phyloP scores from a whole-genome alignment of 2,888 invertebrate species.

The Eumerus sabulonum region DNA sequence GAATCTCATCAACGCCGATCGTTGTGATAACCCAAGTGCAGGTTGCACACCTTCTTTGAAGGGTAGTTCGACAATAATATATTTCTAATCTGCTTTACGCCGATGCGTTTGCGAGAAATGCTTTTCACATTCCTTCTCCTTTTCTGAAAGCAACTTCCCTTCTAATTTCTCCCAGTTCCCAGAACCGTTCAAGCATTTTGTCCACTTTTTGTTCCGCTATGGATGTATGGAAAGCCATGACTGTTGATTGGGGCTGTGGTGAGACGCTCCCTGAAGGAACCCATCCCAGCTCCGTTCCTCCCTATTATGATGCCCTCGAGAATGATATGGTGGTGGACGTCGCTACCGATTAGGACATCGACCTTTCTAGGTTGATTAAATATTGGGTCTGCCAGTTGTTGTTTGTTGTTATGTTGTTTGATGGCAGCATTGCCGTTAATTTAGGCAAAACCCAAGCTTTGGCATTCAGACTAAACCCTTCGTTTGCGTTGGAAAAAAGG shows the following conservation, averaged over 20 bases:
- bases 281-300: not conserved
- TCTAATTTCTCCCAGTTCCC: not conserved
- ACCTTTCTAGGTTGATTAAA: not conserved
- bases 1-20: not conserved
- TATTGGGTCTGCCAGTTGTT: not conserved
- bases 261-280: not conserved
- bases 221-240: not conserved
- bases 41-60: not conserved
- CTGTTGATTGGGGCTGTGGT: not conserved
- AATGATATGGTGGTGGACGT: not conserved
- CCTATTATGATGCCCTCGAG: not conserved
- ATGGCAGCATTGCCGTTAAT: no score
- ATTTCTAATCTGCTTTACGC: not conserved
- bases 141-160: not conserved
- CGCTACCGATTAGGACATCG: not conserved
- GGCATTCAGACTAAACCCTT: no score
- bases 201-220: not conserved
- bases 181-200: not conserved
- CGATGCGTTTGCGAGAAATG: not conserved
- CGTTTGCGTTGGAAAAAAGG: no score
- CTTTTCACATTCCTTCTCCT: not conserved
- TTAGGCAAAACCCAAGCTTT: no score
- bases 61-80: not conserved
- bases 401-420: not conserved
- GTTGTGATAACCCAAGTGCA: not conserved